Percentiles rank a stretch among this genome's conserved stretches.
Conservation (phyloP, 2,113 vertebrate genomes). For the Misgurnus anguillicaudatus region DNA sequence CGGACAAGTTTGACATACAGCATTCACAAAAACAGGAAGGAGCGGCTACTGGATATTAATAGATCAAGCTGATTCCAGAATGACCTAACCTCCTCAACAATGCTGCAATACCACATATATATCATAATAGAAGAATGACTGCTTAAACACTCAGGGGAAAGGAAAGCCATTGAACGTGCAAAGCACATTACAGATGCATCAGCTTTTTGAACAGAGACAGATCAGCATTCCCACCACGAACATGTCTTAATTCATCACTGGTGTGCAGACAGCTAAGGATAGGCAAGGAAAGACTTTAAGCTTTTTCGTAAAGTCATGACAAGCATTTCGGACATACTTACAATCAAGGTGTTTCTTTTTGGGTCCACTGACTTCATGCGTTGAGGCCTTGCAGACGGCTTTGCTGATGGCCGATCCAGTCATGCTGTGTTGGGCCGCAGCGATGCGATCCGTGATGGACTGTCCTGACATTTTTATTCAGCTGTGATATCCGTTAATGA, state of each 20-base stretch:
- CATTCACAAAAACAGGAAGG: neutral
- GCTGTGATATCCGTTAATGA: slow-evolving; percentile 59
- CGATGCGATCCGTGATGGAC: slow-evolving; percentile 86
- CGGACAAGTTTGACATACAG: neutral
- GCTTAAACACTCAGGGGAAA: neutral
- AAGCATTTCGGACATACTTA: slow-evolving; percentile 71
- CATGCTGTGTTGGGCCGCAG: slow-evolving; percentile 87
- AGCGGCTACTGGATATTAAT: neutral
- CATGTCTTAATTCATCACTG: slow-evolving; percentile 22
- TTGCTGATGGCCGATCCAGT: slow-evolving; percentile 85
- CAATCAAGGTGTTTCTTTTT: slow-evolving; percentile 92
- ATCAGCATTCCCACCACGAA: slow-evolving; percentile 34
- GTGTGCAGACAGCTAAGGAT: slow-evolving; percentile 28
- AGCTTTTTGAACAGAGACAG: neutral
- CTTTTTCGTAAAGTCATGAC: neutral
- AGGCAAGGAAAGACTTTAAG: slow-evolving; percentile 17
- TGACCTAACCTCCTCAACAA: neutral
- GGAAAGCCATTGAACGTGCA: neutral
- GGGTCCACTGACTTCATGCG: slow-evolving; percentile 87
- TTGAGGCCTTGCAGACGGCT: slow-evolving; percentile 88
- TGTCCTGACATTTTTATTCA: slow-evolving; percentile 81
- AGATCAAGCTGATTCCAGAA: neutral
- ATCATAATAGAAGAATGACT: neutral
- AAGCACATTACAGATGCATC: neutral
- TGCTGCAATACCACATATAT: neutral